phyloP scores from a whole-genome alignment of 2,797 vertebrate species.

The Enteromius trimaculatus region DNA sequence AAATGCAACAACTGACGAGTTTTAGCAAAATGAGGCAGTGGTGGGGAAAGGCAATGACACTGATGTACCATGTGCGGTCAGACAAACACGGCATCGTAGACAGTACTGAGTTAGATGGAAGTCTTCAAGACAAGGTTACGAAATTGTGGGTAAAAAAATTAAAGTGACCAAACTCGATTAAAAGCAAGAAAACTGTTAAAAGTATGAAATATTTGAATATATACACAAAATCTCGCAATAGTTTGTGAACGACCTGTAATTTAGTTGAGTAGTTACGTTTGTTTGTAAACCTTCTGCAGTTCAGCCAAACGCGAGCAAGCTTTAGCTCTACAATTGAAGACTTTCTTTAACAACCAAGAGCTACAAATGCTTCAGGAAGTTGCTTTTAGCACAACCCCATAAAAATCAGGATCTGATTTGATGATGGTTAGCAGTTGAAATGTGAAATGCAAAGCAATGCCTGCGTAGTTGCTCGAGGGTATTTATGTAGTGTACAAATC shows the following conservation, averaged over 20 bases:
- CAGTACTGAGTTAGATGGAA: neutral
- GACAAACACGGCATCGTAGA: neutral
- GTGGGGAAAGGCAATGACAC: neutral
- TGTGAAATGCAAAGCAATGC: constrained; percentile 8
- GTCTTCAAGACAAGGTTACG: neutral
- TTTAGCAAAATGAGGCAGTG: constrained; percentile 29
- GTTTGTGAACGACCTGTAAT: neutral
- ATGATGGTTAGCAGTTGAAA: neutral
- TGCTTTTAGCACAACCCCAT: neutral
- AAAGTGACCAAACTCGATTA: neutral
- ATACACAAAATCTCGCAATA: neutral
- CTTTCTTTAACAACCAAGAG: neutral
- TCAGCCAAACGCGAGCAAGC: constrained; percentile 10
- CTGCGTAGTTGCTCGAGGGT: neutral
- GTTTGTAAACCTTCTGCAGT: constrained; percentile 22
- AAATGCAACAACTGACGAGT: neutral
- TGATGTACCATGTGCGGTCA: constrained; percentile 3
- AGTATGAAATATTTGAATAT: constrained; percentile 12
- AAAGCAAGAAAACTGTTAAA: constrained; percentile 7
- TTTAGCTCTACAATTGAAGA: neutral
- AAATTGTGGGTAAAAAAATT: constrained; percentile 4
- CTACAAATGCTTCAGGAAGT: constrained; percentile 5
- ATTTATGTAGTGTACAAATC: neutral
- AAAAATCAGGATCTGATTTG: neutral
- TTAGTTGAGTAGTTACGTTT: constrained; percentile 5